Percentiles rank a stretch among this genome's conserved stretches.
Conservation (phyloP, 37 sponge, comb jelly and placozoan genomes). For the Diacarnus erythraeanus region DNA sequence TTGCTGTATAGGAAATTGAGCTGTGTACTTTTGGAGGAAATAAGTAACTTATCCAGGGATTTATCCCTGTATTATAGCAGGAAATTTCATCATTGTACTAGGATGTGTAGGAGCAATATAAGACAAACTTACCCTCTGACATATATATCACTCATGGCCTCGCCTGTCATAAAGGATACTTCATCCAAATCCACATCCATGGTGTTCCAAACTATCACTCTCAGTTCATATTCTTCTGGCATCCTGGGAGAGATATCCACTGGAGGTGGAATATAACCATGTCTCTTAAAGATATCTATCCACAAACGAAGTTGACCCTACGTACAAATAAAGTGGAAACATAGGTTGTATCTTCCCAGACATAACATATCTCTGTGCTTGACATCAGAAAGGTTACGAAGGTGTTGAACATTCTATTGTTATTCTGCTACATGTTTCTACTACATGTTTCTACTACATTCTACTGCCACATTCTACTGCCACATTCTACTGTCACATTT, state of each 20-base stretch:
- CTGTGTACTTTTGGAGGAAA: no score
- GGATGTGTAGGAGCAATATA: background rate
- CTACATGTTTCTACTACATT: no score
- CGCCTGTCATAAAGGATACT: slow-evolving; percentile 72
- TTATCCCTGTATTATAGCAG: no score
- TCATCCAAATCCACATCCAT: slow-evolving; percentile 87
- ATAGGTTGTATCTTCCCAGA: no score
- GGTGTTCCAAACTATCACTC: slow-evolving; percentile 90
- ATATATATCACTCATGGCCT: slow-evolving; percentile 97
- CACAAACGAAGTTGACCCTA: slow-evolving; percentile 95
- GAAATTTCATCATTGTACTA: no score
- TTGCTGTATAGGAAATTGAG: no score
- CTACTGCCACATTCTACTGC: no score
- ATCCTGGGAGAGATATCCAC: slow-evolving; percentile 84
- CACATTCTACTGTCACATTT: no score
- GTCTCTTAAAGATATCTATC: slow-evolving; percentile 93
- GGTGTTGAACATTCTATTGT: no score
- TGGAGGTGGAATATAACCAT: slow-evolving; percentile 72
- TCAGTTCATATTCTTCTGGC: slow-evolving; percentile 78
- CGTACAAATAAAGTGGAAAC: background rate
- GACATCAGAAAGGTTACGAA: no score
- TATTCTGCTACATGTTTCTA: no score
- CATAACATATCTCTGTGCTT: no score
- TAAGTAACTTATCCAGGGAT: background rate
- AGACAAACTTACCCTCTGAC: slow-evolving; percentile 78